Conservation (phyloP, 2,113 vertebrate species). For the Prunella fulvescens region DNA sequence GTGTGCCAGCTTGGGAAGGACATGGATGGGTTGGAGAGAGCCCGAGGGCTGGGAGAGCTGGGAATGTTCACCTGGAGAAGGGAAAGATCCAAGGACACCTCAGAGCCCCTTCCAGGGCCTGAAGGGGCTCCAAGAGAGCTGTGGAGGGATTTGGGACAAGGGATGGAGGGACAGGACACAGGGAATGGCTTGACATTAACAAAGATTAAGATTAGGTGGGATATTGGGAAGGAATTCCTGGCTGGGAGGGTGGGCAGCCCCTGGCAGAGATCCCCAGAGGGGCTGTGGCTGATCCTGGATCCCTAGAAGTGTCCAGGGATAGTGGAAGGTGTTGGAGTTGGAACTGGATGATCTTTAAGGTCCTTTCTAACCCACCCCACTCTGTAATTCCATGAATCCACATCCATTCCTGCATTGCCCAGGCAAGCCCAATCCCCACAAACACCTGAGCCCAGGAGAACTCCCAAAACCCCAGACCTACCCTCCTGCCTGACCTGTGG, state of each 20-base stretch:
- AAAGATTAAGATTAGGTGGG: neutral
- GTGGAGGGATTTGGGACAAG: neutral
- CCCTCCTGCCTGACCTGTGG: rapidly evolving
- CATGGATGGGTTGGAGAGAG: neutral
- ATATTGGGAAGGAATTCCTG: neutral
- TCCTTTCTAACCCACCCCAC: neutral
- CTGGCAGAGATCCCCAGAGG: neutral
- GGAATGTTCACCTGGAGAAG: neutral
- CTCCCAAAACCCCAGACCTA: rapidly evolving
- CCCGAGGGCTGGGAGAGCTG: neutral
- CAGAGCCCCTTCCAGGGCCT: neutral
- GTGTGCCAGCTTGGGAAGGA: neutral
- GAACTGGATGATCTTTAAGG: neutral
- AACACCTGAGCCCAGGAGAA: neutral
- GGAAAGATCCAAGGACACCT: neutral
- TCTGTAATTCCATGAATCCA: neutral
- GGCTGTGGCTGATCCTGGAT: neutral
- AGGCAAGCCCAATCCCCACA: neutral
- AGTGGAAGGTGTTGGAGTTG: neutral
- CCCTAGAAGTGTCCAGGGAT: neutral
- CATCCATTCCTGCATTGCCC: neutral
- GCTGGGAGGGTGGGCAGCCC: rapidly evolving
- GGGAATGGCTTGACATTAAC: neutral
- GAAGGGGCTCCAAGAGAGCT: neutral
- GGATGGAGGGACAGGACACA: neutral